Evolutionary conservation across 92 coral and sea anemone species (phyloP).

Genomic region (Siderastrea radians): DNA sequence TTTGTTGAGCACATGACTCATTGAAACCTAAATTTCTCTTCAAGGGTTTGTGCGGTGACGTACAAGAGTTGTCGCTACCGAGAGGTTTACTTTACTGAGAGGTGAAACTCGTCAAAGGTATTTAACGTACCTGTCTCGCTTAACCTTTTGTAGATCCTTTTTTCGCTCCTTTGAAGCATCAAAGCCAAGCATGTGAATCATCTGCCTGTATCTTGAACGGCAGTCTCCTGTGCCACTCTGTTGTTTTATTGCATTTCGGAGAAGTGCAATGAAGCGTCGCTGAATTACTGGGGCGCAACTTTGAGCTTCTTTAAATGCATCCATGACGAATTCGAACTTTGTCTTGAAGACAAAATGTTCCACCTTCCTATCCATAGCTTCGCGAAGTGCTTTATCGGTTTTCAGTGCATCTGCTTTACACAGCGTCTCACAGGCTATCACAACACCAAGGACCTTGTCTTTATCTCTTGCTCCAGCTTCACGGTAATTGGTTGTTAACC

Average conservation of each 20-base stretch:
- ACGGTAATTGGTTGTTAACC: not conserved
- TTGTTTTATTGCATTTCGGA: not conserved
- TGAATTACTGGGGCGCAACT: not conserved
- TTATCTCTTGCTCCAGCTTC: not conserved
- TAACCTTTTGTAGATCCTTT: not conserved
- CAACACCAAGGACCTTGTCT: conserved; percentile 30
- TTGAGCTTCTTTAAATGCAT: conserved; percentile 41
- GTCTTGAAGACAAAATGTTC: conserved; percentile 15
- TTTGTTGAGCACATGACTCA: no score
- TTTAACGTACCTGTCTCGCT: conserved; percentile 26
- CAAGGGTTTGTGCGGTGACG: no score
- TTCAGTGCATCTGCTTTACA: conserved; percentile 4
- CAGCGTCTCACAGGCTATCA: conserved; percentile 5
- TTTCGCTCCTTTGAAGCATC: not conserved
- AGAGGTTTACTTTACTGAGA: no score
- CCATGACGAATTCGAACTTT: conserved; percentile 23
- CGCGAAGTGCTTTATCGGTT: not conserved
- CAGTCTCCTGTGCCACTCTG: conserved; percentile 12
- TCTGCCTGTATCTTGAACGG: conserved; percentile 4
- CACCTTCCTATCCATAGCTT: conserved; percentile 19
- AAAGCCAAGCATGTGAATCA: conserved; percentile 37
- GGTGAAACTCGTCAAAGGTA: no score
- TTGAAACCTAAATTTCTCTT: no score
- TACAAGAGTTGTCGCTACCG: no score
- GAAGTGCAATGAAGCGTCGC: not conserved